Conservation (phyloP, 2,888 invertebrate genomes). For the Trisateles emortualis region DNA sequence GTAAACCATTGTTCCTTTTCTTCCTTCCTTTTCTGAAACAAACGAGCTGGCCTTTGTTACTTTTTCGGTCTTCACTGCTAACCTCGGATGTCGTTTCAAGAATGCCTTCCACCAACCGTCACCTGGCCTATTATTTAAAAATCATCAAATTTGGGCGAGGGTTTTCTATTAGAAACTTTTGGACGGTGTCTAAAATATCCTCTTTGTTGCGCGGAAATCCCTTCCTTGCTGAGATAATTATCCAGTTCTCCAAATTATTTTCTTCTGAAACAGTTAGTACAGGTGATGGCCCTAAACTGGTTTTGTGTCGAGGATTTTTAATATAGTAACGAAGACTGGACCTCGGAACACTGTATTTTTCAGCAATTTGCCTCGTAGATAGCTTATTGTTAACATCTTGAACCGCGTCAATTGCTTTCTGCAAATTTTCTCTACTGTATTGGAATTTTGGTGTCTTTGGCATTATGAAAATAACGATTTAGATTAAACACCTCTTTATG, state of each 20-base stretch:
- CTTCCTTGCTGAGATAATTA: background rate
- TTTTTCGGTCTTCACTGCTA: constrained; percentile 30
- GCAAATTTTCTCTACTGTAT: background rate
- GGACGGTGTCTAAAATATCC: background rate
- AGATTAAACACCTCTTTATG: background rate
- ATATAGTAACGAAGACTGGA: background rate
- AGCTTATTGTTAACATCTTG: background rate
- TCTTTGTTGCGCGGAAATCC: background rate
- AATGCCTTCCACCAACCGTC: too few species aligned
- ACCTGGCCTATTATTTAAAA: too few species aligned
- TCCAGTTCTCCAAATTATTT: background rate
- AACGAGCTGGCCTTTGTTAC: constrained; percentile 25
- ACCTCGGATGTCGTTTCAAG: background rate
- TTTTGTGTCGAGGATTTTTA: constrained; percentile 2
- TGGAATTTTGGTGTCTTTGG: background rate
- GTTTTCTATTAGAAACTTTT: background rate
- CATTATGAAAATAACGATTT: background rate
- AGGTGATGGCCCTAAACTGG: background rate
- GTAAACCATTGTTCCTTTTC: too few species aligned
- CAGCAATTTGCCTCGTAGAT: background rate
- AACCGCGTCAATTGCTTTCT: background rate
- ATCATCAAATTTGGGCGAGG: background rate
- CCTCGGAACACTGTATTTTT: background rate
- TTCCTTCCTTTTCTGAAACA: too few species aligned
- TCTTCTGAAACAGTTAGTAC: constrained; percentile 1